Evolutionary conservation across 2,888 invertebrate species (phyloP), one percentile per base, ranked within the genome.

Genomic region (Chelonus formosanus): DNA sequence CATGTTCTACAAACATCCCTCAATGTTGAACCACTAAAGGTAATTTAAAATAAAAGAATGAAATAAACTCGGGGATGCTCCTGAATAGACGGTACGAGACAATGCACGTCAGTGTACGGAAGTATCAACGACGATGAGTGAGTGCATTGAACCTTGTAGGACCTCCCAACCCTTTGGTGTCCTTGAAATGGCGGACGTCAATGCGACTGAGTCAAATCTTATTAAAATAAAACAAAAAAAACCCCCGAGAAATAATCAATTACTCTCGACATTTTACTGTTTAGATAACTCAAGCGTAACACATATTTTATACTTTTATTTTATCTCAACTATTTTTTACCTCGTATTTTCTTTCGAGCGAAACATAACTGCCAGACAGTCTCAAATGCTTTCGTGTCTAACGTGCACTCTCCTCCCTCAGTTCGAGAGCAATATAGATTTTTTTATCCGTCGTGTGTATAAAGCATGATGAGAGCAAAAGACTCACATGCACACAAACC

Each of bases 381-480:
- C 10, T 50, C 20, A 50, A 5, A 57, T n/a, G 35, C 45, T 31
- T 47, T 34, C 8, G n/a, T 58, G 35, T 45, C 58, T 34, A 31
- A 47, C 35, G 10, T 47, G 32, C 31, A 31, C 10, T 45, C 47
- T 3, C 47, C 7, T 40, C 6, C 40, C 6, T 40, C 40, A 44
- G 7, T 56, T 44, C 4, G 8, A 47, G 47, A 58, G 47, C 34
- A 58, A 35, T 47, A 58, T 58, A 58, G 47, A 47, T 57, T 57
- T 58, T 56, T 56, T 58, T 58, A 45, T 58, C 44, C 34, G 45
- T 32, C 45, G n/a, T 32, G n/a, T 47, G 36, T 58, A 44, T 57
- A 44, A 35, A 56, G 31, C 4, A 57, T 31, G 44, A 45, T 31
- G 31, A 44, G 34, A 7, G 44, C 4, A 40, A 5, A 6, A 40